Conservation (phyloP, 2,113 vertebrate species). For the Montifringilla adamsi region DNA sequence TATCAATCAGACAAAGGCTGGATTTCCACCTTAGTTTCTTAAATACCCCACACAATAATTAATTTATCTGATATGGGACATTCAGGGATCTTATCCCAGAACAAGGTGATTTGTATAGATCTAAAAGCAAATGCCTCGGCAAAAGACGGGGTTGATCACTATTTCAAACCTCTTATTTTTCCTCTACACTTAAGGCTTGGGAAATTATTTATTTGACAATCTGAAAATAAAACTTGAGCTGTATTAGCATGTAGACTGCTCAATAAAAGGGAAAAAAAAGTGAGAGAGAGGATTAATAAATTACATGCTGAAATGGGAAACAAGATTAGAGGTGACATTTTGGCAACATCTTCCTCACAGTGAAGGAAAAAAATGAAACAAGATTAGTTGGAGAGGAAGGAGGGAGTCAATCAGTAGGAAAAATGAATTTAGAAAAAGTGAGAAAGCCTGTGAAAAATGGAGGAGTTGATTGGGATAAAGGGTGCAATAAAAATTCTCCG, state of each 20-base stretch:
- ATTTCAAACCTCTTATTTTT: slow-evolving; percentile 69
- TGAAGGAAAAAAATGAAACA: slow-evolving; percentile 27
- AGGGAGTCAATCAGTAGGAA: slow-evolving; percentile 54
- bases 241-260: slow-evolving; percentile 59
- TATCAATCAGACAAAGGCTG: not conserved
- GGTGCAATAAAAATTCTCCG: not conserved
- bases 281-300: slow-evolving; percentile 56
- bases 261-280: slow-evolving; percentile 45
- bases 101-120: slow-evolving; percentile 44
- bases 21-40: slow-evolving; percentile 50
- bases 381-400: slow-evolving; percentile 28
- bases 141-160: slow-evolving; percentile 60
- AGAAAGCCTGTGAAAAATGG: slow-evolving; percentile 23
- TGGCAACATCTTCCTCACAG: slow-evolving; percentile 64
- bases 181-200: slow-evolving; percentile 49
- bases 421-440: slow-evolving; percentile 8
- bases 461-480: slow-evolving; percentile 38
- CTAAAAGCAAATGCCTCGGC: not conserved
- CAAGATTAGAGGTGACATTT: slow-evolving; percentile 63
- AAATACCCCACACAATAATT: slow-evolving; percentile 61
- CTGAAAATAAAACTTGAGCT: slow-evolving; percentile 73
- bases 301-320: slow-evolving; percentile 70
- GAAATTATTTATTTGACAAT: slow-evolving; percentile 80
- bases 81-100: slow-evolving; percentile 4
- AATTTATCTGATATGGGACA: slow-evolving; percentile 56